phyloP scores from a whole-genome alignment of 1,140 invertebrate species.

The Spodoptera litura region DNA sequence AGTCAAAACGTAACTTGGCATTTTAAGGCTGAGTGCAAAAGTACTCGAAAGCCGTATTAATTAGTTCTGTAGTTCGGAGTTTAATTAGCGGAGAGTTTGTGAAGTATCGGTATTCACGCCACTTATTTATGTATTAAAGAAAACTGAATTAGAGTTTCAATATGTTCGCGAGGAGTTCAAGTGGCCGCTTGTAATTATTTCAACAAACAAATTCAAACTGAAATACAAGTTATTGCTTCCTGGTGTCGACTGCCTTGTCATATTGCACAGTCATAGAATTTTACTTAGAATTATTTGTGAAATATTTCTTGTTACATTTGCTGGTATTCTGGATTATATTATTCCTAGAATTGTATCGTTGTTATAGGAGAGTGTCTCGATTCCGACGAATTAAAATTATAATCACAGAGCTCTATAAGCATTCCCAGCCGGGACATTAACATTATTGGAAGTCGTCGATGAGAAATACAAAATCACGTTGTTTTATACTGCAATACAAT shows the following conservation, averaged over 20 bases:
- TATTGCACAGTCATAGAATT: too few species aligned
- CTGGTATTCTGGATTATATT: too few species aligned
- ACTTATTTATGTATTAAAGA: constrained; percentile 8
- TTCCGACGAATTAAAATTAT: too few species aligned
- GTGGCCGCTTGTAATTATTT: constrained; percentile 6
- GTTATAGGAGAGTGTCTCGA: too few species aligned
- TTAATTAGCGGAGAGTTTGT: constrained; percentile 21
- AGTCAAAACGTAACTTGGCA: constrained; percentile 28
- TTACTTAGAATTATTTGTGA: too few species aligned
- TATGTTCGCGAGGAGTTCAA: not conserved
- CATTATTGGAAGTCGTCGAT: not conserved
- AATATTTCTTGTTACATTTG: too few species aligned
- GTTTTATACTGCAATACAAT: not conserved
- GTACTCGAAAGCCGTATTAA: constrained; percentile 12
- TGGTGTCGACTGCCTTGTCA: too few species aligned
- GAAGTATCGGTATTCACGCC: constrained; percentile 30
- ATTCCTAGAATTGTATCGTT: too few species aligned
- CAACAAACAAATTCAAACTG: not conserved
- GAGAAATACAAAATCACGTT: not conserved
- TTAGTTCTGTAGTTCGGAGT: constrained; percentile 27
- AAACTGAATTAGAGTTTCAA: constrained; percentile 7
- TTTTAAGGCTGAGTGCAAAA: not conserved
- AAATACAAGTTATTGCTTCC: not conserved
- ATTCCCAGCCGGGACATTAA: not conserved
- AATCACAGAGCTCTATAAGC: too few species aligned